Evolutionary conservation across 2,797 vertebrate genomes (phyloP).

Genomic region (Pelochelys cantorii): DNA sequence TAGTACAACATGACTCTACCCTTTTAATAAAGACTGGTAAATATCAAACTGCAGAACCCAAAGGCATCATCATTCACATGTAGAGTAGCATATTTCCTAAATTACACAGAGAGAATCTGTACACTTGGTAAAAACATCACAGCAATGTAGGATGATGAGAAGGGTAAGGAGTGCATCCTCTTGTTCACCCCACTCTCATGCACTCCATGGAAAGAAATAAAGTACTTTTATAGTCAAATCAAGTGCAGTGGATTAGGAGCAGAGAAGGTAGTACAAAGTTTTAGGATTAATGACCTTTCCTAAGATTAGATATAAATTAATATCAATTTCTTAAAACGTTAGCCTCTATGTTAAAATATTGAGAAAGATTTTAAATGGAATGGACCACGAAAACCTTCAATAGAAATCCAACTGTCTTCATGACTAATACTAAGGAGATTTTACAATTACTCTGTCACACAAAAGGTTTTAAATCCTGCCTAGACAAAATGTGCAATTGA

Average conservation of each 20-base stretch:
- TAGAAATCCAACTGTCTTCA: conserved; percentile 61
- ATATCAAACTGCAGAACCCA: conserved; percentile 17
- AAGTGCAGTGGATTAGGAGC: background rate
- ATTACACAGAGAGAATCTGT: background rate
- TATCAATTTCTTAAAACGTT: background rate
- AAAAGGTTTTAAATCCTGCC: conserved; percentile 50
- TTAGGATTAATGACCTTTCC: background rate
- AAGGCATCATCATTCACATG: background rate
- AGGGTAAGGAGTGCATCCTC: conserved; percentile 24
- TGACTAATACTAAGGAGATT: conserved; percentile 58
- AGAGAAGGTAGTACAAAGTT: background rate
- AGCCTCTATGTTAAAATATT: conserved; percentile 1
- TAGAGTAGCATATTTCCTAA: background rate
- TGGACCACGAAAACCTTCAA: conserved; percentile 3
- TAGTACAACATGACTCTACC: background rate
- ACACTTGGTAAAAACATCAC: conserved; percentile 48
- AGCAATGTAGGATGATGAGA: conserved; percentile 37
- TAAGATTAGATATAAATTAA: background rate
- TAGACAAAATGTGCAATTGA: conserved; percentile 38
- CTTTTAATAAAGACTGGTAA: background rate
- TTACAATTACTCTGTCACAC: conserved; percentile 53
- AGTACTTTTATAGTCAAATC: background rate
- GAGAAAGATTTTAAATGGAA: background rate
- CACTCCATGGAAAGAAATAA: background rate
- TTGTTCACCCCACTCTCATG: background rate